Conservation (phyloP, 2,113 vertebrate species). For the Coracopsis vasa region DNA sequence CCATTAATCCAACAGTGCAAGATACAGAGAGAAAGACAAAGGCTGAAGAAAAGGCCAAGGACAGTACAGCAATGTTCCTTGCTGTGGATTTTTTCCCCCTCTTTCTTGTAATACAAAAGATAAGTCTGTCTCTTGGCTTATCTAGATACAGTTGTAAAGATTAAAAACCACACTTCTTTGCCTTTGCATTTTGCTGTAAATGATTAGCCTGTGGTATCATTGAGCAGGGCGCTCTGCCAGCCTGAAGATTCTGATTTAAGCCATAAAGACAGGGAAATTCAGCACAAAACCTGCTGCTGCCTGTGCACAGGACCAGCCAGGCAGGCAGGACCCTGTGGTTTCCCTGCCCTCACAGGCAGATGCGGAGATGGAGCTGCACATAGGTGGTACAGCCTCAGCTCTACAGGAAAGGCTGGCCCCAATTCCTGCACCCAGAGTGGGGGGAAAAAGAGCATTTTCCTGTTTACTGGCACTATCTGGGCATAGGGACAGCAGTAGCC, state of each 20-base stretch:
- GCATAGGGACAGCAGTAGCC: neutral
- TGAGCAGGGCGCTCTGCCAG: neutral
- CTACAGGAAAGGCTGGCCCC: neutral
- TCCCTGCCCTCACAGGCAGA: neutral
- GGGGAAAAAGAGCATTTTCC: neutral
- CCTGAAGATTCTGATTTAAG: neutral
- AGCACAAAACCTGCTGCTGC: neutral
- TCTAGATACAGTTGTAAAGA: slow-evolving; percentile 59
- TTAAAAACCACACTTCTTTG: slow-evolving; percentile 19
- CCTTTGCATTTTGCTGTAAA: slow-evolving; percentile 19
- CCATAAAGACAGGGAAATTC: neutral
- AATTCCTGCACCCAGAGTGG: neutral
- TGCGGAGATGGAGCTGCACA: neutral
- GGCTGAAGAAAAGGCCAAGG: slow-evolving; percentile 60
- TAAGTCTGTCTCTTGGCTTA: slow-evolving; percentile 47
- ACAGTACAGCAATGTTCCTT: neutral
- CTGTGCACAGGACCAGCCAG: neutral
- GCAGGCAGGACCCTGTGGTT: neutral
- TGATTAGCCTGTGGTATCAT: neutral
- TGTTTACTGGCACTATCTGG: neutral
- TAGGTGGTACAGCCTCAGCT: neutral
- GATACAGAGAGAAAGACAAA: slow-evolving; percentile 34
- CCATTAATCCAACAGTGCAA: slow-evolving; percentile 38
- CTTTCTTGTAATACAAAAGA: slow-evolving; percentile 44
- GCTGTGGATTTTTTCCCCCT: neutral